phyloP scores from a whole-genome alignment of 2,888 invertebrate species.

The Sipha maydis region DNA sequence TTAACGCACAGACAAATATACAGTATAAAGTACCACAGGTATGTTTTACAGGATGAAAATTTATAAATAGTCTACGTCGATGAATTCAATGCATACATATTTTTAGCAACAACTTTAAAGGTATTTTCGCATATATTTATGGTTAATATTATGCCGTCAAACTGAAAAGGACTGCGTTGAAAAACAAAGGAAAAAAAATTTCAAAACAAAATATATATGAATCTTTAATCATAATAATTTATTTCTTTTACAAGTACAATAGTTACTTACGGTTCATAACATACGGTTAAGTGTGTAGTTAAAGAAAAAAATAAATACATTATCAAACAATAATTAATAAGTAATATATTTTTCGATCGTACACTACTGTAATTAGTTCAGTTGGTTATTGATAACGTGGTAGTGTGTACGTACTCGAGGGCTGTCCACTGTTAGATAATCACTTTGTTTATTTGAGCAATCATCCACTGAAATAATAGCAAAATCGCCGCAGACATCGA shows the following conservation, averaged over 20 bases:
- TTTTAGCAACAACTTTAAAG: no score
- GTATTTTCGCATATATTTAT: neutral
- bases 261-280: neutral
- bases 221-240: neutral
- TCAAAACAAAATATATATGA: neutral
- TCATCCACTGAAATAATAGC: slow-evolving; percentile 67
- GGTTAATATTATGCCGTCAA: neutral
- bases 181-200: neutral
- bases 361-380: neutral
- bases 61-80: no score
- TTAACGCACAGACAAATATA: neutral
- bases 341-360: no score
- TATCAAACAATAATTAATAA: no score
- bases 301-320: neutral
- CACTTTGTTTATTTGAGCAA: slow-evolving; percentile 64
- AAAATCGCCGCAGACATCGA: slow-evolving; percentile 81
- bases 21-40: neutral
- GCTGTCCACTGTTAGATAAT: slow-evolving; percentile 2
- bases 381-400: neutral
- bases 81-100: no score
- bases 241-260: neutral
- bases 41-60: neutral
- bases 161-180: neutral
- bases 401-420: neutral
- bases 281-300: neutral